Base-by-base conservation (phyloP, 92 coral and sea anemone genomes). In the Umimayanthus chanpuru region DNA sequence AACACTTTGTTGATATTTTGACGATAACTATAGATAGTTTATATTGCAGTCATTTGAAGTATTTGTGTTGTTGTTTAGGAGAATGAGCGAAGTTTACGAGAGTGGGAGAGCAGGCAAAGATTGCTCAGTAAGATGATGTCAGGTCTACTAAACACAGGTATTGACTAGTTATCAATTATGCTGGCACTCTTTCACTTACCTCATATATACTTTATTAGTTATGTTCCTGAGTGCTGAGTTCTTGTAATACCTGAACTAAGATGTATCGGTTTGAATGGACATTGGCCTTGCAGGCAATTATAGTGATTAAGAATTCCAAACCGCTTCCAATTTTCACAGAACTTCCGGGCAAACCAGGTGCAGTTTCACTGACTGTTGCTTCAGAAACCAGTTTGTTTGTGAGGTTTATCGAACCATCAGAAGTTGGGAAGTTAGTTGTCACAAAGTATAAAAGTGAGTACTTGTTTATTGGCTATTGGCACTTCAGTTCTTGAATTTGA, bases 311-410 rank as follows among this genome's bases (percentile, higher is more conserved):
- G 0, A 12, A 50, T 1, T 50, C 10, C 56, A 50, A 9, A 6
- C 3, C 18, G 6, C n/a, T 74, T n/a, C 12, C 9, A 26, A 26
- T 44, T 23, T 78, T 10, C 40, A 14, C 87, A 95, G 98, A 88
- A 47, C 90, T 85, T 14, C 99, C 99, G 6, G 90, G 92, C 64
- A 88, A 88, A 66, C 99, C 99, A 72, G 94, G 95, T 72, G 89
- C 92, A 39, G 99, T 97, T 7, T 93, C 95, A 11, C 81, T 97
- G 53, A 94, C 98, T 11, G 99, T 94, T 47, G 99, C 98, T 26
- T 97, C 99, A 49, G 99, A 97, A 88, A 96, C 93, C 75, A 95
- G 98, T 21, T 93, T 97, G 53, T 93, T 91, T 44, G 99, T 97
- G 71, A 93, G 99, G 76, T 97, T 95, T 85, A 90, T 96, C 21